Evolutionary conservation across 2,113 vertebrate species (phyloP).

Genomic region (Osmerus mordax): DNA sequence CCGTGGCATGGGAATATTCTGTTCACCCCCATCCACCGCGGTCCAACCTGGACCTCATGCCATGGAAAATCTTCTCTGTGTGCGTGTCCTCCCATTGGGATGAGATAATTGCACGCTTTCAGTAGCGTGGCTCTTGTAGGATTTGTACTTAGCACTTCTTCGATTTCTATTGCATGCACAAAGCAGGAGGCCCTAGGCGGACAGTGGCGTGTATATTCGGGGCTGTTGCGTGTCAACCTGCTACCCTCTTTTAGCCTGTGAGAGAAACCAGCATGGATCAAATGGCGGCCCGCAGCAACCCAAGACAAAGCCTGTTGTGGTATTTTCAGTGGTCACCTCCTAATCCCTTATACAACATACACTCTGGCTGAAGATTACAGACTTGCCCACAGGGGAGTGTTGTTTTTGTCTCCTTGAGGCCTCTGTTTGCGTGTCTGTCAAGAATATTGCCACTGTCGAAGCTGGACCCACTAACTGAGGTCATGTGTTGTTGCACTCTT

Average conservation of each 20-base stretch:
- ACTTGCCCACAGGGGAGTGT: constrained; percentile 41
- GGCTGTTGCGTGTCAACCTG: constrained; percentile 2
- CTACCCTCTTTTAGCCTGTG: neutral
- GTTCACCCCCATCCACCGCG: constrained; percentile 16
- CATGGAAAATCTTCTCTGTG: constrained; percentile 25
- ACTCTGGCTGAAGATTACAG: constrained; percentile 54
- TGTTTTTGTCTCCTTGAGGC: constrained; percentile 34
- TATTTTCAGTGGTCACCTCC: constrained; percentile 28
- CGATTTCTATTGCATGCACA: constrained; percentile 31
- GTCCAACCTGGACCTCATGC: constrained; percentile 23
- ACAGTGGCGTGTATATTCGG: constrained; percentile 46
- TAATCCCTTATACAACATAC: constrained; percentile 51
- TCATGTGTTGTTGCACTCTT: constrained; percentile 37
- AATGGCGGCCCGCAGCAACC: constrained; percentile 47
- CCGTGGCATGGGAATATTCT: constrained; percentile 35
- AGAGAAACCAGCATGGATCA: too few species aligned
- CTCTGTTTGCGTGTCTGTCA: constrained; percentile 38
- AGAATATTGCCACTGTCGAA: constrained; percentile 38
- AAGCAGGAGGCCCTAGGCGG: constrained; percentile 12
- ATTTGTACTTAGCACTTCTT: constrained; percentile 58
- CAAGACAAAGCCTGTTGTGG: constrained; percentile 55
- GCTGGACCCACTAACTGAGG: constrained; percentile 25
- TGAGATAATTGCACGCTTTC: constrained; percentile 56
- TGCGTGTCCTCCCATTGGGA: constrained; percentile 34
- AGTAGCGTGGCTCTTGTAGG: constrained; percentile 43